Base-by-base conservation (phyloP, 2,797 vertebrate genomes). In the Hippopotamyrus pictus region DNA sequence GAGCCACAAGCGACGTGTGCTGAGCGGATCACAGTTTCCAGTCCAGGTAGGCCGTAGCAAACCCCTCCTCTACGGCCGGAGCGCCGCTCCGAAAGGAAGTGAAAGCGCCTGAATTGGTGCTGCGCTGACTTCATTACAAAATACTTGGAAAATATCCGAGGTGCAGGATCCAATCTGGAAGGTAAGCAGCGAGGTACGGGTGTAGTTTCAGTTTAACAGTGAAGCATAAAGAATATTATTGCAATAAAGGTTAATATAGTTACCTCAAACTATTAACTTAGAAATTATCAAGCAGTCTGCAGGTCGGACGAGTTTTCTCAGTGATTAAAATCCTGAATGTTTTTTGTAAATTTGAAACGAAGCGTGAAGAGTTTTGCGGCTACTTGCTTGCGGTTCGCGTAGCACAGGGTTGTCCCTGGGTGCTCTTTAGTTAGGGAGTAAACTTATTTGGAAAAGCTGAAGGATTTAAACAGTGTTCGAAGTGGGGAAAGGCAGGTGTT, bases 1-100 rank as follows among this genome's bases (percentile, higher is more conserved):
- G 33, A 73, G 65, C 11, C 12, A 11, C 8, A 9, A 11, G 59
- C 59, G 59, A 11, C 59, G 59, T 65, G 22, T 11, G 59, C 59
- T 65, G 22, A 65, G 8, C 8, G 22, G 59, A 29, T 9, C 8
- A 22, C 22, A 3, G 59, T 25, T 44, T 44, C 59, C 4, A 22
- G 12, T n/a, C 5, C 76, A 65, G 88, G 79, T 37, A 51, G 88
- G 59, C 83, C 46, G 12, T 2, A 62, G 48, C 53, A 86, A 69
- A 86, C 59, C 46, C 46, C 83, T 86, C 76, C 88, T 44, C 14
- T 22, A 46, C 29, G 12, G 29, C 12, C 12, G 29, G 29, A 33
- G 44, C 1, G 14, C 79, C n/a, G 51, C n/a, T 46, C 14, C 76
- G 8, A 51, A 54, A 86, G 57, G 88, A 89, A 89, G 88, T 89